These are phyloP conservation scores for Phaonia tiefii DNA, from an alignment of 2,888 invertebrate species.

Conservation along the genomic window DNA sequence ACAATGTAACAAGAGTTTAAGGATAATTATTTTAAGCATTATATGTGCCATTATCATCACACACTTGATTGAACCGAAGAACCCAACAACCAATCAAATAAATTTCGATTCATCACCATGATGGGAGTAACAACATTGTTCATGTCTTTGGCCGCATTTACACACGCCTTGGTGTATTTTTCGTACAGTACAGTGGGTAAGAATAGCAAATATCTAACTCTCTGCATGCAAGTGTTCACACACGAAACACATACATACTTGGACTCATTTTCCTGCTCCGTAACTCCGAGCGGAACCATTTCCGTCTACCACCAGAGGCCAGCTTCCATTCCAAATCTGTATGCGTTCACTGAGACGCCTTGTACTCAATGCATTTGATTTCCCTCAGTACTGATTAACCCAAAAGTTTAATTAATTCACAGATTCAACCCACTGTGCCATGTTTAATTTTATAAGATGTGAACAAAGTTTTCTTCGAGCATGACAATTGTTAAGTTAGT, in stretches of 20 bases:
- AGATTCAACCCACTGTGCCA: slow-evolving; percentile 30
- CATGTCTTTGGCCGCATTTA: no score
- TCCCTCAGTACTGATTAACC: no score
- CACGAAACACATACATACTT: no score
- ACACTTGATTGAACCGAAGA: slow-evolving; percentile 32
- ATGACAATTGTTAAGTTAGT: slow-evolving; percentile 48
- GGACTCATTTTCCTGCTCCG: no score
- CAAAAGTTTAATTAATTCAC: no score
- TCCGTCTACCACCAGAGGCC: no score
- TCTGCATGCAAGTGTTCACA: no score
- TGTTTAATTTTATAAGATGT: neutral
- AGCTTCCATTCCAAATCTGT: no score
- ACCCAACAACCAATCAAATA: neutral
- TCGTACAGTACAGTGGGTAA: slow-evolving; percentile 3
- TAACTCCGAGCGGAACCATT: no score
- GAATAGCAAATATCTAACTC: neutral
- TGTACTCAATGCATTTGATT: no score
- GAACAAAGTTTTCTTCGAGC: slow-evolving; percentile 14
- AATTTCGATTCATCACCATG: neutral
- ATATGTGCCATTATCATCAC: slow-evolving; percentile 65
- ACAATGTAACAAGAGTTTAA: slow-evolving; percentile 32
- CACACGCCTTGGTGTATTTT: neutral
- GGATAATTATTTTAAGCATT: slow-evolving; percentile 51
- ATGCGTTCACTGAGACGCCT: no score
- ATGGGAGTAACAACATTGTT: neutral